A percentile compares a stretch with the other conserved stretches of the same genome.
Conservation (phyloP, 2,888 invertebrate genomes). For the Digitonthophagus gazella region DNA sequence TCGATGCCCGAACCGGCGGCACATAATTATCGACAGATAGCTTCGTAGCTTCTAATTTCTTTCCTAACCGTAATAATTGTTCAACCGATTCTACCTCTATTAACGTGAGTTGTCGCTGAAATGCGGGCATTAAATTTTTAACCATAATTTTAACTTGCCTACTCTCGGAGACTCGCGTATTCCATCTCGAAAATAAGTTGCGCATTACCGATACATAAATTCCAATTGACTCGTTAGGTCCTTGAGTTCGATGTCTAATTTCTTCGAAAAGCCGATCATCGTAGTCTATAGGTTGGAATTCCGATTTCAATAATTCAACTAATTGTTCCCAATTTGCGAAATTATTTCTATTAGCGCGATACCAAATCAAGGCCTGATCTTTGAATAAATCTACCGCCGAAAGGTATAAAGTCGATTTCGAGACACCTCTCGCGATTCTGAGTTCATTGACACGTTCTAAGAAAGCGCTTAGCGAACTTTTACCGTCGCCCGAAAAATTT, state of each 20-base stretch:
- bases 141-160: conserved; percentile 14
- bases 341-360: conserved; percentile 17
- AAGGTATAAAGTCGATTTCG: conserved; percentile 9
- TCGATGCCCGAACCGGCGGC: background rate
- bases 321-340: conserved; percentile 24
- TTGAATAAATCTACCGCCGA: conserved; percentile 22
- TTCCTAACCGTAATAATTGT: conserved; percentile 23
- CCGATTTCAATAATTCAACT: conserved; percentile 18
- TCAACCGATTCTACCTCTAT: background rate
- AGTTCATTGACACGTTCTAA: conserved; percentile 21
- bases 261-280: conserved; percentile 35
- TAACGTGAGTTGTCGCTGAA: conserved; percentile 10
- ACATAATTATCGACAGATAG: conserved; percentile 21
- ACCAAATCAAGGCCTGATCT: conserved; percentile 28
- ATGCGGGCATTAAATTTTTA: conserved; percentile 10
- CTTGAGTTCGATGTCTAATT: conserved; percentile 33
- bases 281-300: conserved; percentile 32
- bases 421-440: conserved; percentile 3
- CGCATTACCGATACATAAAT: conserved; percentile 23
- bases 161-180: background rate
- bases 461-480: conserved; percentile 17
- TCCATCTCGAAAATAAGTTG: conserved; percentile 15
- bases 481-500: conserved; percentile 15
- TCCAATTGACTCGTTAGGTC: conserved; percentile 33
- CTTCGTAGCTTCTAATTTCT: conserved; percentile 21